Evolutionary conservation across 1,140 invertebrate species (phyloP), one percentile per base, ranked within the genome.

Genomic region (Drosophila dunni): DNA sequence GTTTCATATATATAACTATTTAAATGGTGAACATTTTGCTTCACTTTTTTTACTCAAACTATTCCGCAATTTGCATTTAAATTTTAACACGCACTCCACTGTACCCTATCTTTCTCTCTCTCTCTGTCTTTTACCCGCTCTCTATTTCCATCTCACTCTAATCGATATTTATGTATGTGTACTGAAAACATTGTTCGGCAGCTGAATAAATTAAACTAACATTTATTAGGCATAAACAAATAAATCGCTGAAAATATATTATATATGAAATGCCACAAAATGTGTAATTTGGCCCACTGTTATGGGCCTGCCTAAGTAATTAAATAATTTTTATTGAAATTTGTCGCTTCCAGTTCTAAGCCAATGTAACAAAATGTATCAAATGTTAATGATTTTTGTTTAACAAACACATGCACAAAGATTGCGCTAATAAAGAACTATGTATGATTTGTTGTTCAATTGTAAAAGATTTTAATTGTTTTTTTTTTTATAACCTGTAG

Each of bases 361-460:
- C 69, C 69, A 72, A 72, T 58, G 63, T 72, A 67, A 72, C 63
- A 65, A 72, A 72, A 72, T 60, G 46, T 67, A 72, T 67, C 40
- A 46, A 72, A 38, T 72, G 63, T 67, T 66, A 72, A 67, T 66
- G 13, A 58, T 44, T 72, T 67, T 67, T 34, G 46, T 67, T 67
- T 60, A 67, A 58, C 46, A 66, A 40, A 34, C 40, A 40, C 67
- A 51, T 51, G 20, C 24, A 51, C 44, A 72, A 8, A 24, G 46
- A 56, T 50, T 53, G 44, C 62, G 44, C 51, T 71, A 71, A 72
- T 72, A 72, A 72, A 72, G 69, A 53, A 72, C 69, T 67, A 67
- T 67, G 63, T 58, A 72, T 72, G 69, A 67, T 72, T 72, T 67
- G 69, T 72, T 72, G 69, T 72, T 72, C 68, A 56, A 64, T 20